Evolutionary conservation across 2,888 invertebrate genomes (phyloP).

Genomic region (Drosophila barbarae): DNA sequence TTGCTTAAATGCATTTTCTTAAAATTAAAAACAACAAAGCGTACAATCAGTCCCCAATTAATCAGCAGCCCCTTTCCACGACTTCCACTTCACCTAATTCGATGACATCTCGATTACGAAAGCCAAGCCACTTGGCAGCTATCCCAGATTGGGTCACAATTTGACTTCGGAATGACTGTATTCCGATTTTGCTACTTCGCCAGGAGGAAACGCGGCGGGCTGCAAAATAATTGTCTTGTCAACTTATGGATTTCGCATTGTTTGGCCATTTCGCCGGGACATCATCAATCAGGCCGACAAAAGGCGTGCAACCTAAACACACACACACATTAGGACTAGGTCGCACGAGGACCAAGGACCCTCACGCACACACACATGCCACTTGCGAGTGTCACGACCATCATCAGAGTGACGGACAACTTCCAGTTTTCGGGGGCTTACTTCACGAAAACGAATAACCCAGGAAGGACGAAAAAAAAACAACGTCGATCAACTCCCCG

Average conservation of each 20-base stretch:
- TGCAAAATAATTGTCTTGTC: slow-evolving; percentile 41
- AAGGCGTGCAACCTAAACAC: slow-evolving; percentile 23
- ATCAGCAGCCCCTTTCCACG: not conserved
- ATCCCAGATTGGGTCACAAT: slow-evolving; percentile 23
- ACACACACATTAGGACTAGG: slow-evolving; percentile 8
- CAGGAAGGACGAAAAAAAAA: slow-evolving; percentile 17
- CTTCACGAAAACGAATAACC: not conserved
- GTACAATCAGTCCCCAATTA: not conserved
- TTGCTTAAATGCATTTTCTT: not conserved
- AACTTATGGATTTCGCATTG: slow-evolving; percentile 40
- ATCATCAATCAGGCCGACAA: slow-evolving; percentile 32
- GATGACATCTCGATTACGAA: slow-evolving; percentile 7
- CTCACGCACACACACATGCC: slow-evolving; percentile 15
- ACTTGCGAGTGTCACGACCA: slow-evolving; percentile 45
- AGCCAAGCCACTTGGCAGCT: slow-evolving; percentile 4
- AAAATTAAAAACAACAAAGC: not conserved
- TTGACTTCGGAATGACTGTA: slow-evolving; percentile 8
- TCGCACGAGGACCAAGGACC: slow-evolving; percentile 4
- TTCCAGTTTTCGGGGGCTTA: slow-evolving; percentile 36
- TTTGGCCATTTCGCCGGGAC: slow-evolving; percentile 40
- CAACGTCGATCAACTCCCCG: slow-evolving; percentile 57
- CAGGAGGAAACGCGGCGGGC: slow-evolving; percentile 12
- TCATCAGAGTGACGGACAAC: slow-evolving; percentile 49
- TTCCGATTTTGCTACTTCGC: not conserved
- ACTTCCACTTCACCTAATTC: not conserved